Evolutionary conservation across 2,888 invertebrate genomes (phyloP), one percentile per base, ranked within the genome.

Genomic region (Geophilus truncorum): DNA sequence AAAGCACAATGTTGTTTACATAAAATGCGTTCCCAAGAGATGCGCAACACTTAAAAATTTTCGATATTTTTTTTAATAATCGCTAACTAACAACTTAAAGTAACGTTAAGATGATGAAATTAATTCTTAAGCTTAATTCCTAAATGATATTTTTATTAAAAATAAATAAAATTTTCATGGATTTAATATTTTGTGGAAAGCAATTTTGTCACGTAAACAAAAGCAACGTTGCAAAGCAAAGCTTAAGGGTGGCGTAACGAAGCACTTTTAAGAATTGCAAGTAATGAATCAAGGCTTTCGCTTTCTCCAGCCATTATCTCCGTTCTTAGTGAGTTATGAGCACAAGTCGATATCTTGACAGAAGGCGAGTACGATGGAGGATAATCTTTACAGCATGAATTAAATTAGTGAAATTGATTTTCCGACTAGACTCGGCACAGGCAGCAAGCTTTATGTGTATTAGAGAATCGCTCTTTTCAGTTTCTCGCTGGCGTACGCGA

Each of bases 321-420:
- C 10, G 12, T 25, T 25, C 28, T 51, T 51, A 28, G 25, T 25
- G 57, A 62, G 62, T 62, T 62, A 62, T 70, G 70, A 70, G 28
- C 18, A 51, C 7, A 21, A 51, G 21, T 51, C 51, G 51, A 51
- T 51, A 51, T 51, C 51, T 40, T n/a, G 51, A 51, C 51, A 1
- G 51, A 21, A 51, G 51, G 18, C 28, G 70, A 28, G 15, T 10
- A 70, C 28, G 25, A 12, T 4, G 25, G 25, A 70, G 70, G 70
- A 70, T 70, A 70, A 70, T 70, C 70, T 70, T 70, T 70, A 70
- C 70, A 70, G 70, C 28, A 70, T 70, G 70, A 70, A 70, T 70
- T 70, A 70, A 70, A 70, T 70, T 70, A 23, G 70, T 25, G 70
- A 28, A 70, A 70, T 70, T 70, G 70, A 70, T 70, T 70, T 28